These are phyloP conservation scores for Nephotettix cincticeps DNA, from an alignment of 1,140 invertebrate genomes.

Conservation along the genomic window DNA sequence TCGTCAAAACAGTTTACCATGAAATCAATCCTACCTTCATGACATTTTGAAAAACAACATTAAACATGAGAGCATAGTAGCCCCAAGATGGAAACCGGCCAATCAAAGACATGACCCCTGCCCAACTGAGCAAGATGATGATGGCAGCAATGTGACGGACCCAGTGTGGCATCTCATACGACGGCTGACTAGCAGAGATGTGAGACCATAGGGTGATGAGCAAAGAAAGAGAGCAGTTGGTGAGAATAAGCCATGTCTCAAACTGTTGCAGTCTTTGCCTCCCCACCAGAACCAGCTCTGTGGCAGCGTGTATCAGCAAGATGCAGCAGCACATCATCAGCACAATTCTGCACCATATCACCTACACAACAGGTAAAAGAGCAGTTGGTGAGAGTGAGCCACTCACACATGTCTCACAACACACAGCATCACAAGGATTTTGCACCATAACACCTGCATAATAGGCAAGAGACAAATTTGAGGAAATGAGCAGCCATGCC, in stretches of 20 bases:
- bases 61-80: conserved; percentile 54
- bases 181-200: neutral
- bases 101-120: conserved; percentile 53
- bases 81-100: conserved; percentile 52
- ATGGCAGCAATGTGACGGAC: conserved; percentile 51
- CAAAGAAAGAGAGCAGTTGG: conserved; percentile 40
- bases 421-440: no score
- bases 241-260: conserved; percentile 45
- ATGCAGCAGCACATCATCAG: conserved; percentile 36
- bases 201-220: neutral
- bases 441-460: no score
- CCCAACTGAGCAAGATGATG: conserved; percentile 51
- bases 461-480: no score
- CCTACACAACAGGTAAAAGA: no score
- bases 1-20: no score
- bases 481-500: no score
- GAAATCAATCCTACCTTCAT: conserved; percentile 45
- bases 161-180: conserved; percentile 42
- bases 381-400: no score
- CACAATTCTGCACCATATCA: conserved; percentile 33
- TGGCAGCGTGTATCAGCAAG: conserved; percentile 39
- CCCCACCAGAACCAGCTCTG: conserved; percentile 39
- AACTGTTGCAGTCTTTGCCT: conserved; percentile 42
- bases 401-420: no score
- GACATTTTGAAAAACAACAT: conserved; percentile 49